Evolutionary conservation across 1,140 invertebrate genomes (phyloP), one percentile per base, ranked within the genome.

Genomic region (Pteromalus puparum): DNA sequence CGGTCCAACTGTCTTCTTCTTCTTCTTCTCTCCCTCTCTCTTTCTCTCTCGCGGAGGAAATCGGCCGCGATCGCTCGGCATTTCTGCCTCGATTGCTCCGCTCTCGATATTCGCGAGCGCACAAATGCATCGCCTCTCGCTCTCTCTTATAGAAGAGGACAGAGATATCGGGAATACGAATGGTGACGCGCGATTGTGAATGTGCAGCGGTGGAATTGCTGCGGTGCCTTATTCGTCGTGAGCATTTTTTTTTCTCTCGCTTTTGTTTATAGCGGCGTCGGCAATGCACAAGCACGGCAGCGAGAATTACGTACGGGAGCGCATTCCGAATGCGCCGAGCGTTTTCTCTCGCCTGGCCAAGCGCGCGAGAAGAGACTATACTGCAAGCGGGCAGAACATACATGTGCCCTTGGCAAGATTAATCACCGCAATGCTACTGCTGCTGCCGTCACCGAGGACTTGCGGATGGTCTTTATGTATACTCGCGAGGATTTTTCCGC

Each of bases 351-450:
- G n/a, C 26, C 75, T 15, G 18, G 15, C 18, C 81, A 26, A 53
- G 81, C 2, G 65, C 81, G 42, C 73, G 81, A 21, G 65, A 26
- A 6, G 26, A 46, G 74, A 48, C 26, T 72, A n/a, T n/a, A 34
- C 68, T 30, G 68, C 18, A 26, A 0, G 10, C 10, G 26, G 26
- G 12, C 85, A 61, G 53, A 61, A 61, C 53, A 61, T 9, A 88
- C 87, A 87, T 86, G 46, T 91, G 90, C 89, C 91, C 91, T 91
- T 92, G 91, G 89, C 86, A 88, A 92, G 91, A 93, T 93, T 91
- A 92, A 92, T 92, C 90, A 87, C 89, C 88, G 86, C 53, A 86
- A 85, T 86, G 92, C 78, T 0, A 93, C 89, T 81, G 92, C 92
- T 90, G 93, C 74, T 93, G 92, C 88, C 95, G 94, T 1, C 13